Evolutionary conservation across 2,797 vertebrate species (phyloP).

Genomic region (Petrocephalus schoutedeni): DNA sequence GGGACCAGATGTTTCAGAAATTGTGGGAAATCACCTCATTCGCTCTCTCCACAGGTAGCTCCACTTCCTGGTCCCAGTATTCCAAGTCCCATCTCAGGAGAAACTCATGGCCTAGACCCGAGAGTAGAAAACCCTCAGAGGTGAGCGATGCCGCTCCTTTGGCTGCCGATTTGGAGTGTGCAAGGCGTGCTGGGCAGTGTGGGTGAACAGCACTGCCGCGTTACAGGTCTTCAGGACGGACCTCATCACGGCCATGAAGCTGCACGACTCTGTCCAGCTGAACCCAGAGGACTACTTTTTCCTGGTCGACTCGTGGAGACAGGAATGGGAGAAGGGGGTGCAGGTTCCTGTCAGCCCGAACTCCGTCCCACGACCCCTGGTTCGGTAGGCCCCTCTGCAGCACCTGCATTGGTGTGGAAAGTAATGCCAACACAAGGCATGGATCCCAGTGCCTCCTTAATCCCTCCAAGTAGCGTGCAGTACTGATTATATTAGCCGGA

Average conservation of each 20-base stretch:
- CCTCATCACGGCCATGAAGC: slow-evolving; percentile 97
- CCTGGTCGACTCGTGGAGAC: slow-evolving; percentile 88
- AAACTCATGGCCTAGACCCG: slow-evolving; percentile 60
- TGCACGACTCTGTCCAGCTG: slow-evolving; percentile 91
- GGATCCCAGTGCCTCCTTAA: neutral
- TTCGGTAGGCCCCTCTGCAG: slow-evolving; percentile 66
- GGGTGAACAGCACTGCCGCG: neutral
- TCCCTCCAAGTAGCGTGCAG: too few species aligned
- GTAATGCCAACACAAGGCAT: neutral
- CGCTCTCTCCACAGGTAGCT: slow-evolving; percentile 68
- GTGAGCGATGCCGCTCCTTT: slow-evolving; percentile 50
- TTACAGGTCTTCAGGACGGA: slow-evolving; percentile 93
- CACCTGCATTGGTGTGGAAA: neutral
- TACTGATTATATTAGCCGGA: too few species aligned
- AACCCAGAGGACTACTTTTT: slow-evolving; percentile 89
- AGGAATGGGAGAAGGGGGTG: slow-evolving; percentile 98
- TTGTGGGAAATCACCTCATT: neutral
- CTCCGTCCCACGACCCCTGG: slow-evolving; percentile 78
- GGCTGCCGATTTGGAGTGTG: neutral
- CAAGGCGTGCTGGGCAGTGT: neutral
- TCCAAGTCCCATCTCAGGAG: slow-evolving; percentile 77
- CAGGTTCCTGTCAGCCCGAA: slow-evolving; percentile 94
- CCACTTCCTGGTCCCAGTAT: slow-evolving; percentile 88
- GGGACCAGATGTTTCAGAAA: neutral
- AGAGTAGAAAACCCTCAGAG: slow-evolving; percentile 89